A percentile compares a stretch with the other conserved stretches of the same genome.
Conservation (phyloP, 2,797 vertebrate species). For the Hippocampus kuda region DNA sequence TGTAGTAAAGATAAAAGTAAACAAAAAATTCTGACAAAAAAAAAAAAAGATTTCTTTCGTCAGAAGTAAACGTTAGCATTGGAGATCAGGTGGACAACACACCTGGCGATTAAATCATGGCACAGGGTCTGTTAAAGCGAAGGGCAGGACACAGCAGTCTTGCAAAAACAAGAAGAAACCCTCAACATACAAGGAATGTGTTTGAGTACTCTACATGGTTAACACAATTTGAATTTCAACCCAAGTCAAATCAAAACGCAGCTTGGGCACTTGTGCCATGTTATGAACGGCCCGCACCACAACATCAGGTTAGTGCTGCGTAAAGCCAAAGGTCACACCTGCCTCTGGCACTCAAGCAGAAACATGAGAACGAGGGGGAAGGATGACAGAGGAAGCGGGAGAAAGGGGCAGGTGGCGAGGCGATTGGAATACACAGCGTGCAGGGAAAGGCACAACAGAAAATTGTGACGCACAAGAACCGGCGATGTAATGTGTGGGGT, state of each 20-base stretch:
- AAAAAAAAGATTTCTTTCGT: no score
- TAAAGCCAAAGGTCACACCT: constrained; percentile 65
- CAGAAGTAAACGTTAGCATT: no score
- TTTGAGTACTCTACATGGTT: neutral
- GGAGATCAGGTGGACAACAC: no score
- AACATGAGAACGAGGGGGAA: constrained; percentile 58
- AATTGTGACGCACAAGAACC: constrained; percentile 18
- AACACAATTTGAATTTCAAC: neutral
- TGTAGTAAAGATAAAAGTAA: no score
- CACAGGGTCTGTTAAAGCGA: neutral
- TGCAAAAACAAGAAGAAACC: neutral
- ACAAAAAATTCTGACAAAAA: no score
- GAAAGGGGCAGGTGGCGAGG: constrained; percentile 12
- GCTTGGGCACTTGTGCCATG: constrained; percentile 2
- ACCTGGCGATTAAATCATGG: no score
- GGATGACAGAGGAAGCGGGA: constrained; percentile 12
- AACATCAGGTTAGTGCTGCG: constrained; percentile 37
- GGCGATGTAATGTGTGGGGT: constrained; percentile 1
- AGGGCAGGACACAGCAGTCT: neutral
- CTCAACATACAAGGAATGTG: neutral
- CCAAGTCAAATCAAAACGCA: neutral
- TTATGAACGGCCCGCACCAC: constrained; percentile 23
- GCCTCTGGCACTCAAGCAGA: constrained; percentile 63
- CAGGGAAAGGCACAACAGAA: constrained; percentile 18
- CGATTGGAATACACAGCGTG: constrained; percentile 16